phyloP scores from a whole-genome alignment of 2,888 invertebrate species.

The Galeruca laticollis region DNA sequence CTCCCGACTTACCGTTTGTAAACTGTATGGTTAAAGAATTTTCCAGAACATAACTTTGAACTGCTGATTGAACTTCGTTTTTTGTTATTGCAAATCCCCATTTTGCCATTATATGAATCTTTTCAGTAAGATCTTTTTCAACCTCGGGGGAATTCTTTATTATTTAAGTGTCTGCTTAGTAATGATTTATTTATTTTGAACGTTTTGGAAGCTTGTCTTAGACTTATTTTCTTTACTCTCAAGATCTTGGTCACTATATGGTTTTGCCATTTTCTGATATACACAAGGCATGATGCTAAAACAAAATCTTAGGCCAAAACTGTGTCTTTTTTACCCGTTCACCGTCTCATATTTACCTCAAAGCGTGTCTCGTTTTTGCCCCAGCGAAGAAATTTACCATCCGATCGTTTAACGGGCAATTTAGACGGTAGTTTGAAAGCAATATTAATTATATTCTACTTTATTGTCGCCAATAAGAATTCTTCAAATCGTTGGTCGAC shows the following conservation, averaged over 20 bases:
- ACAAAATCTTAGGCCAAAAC: slow-evolving; percentile 5
- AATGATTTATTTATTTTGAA: slow-evolving; percentile 28
- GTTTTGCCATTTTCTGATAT: slow-evolving; percentile 28
- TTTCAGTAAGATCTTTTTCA: slow-evolving; percentile 22
- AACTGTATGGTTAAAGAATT: slow-evolving; percentile 37
- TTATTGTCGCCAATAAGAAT: too few species aligned
- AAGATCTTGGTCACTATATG: slow-evolving; percentile 34
- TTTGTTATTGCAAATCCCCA: slow-evolving; percentile 28
- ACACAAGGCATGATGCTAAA: slow-evolving; percentile 28
- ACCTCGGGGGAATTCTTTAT: slow-evolving; percentile 1
- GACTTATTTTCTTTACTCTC: slow-evolving; percentile 27
- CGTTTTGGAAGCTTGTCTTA: slow-evolving; percentile 23
- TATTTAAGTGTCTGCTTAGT: not conserved
- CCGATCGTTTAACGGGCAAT: too few species aligned
- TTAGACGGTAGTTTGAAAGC: too few species aligned
- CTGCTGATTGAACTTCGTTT: slow-evolving; percentile 32
- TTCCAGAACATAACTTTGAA: slow-evolving; percentile 38
- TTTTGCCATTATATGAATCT: slow-evolving; percentile 21
- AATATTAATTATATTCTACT: too few species aligned
- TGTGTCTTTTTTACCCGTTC: slow-evolving; percentile 29
- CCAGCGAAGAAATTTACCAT: too few species aligned
- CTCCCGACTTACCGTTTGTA: slow-evolving; percentile 39
- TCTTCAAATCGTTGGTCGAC: too few species aligned
- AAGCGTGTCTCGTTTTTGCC: slow-evolving; percentile 30
- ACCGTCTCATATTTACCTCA: slow-evolving; percentile 16